Conservation (phyloP, 2,888 invertebrate species). For the Heliconius ethilla region DNA sequence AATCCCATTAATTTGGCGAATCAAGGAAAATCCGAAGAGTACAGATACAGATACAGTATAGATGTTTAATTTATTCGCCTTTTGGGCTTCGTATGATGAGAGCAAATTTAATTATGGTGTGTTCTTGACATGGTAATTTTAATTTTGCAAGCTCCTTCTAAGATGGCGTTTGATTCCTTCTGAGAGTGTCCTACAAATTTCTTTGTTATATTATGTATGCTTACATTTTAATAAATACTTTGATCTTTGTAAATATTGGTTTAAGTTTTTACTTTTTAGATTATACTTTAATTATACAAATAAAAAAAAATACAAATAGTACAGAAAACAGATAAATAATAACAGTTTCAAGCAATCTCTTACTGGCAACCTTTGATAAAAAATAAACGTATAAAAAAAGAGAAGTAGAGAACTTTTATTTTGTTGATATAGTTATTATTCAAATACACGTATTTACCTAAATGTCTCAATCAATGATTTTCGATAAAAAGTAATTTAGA, state of each 20-base stretch:
- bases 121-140: slow-evolving; percentile 53
- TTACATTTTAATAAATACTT: too few relatives aligned
- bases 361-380: too few relatives aligned
- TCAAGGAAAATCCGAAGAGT: slow-evolving; percentile 44
- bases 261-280: too few relatives aligned
- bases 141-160: slow-evolving; percentile 34
- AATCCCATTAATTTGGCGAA: slow-evolving; percentile 23
- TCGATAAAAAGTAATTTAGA: background rate
- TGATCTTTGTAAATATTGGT: too few relatives aligned
- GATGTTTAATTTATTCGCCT: slow-evolving; percentile 54
- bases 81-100: slow-evolving; percentile 53
- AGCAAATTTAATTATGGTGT: slow-evolving; percentile 63
- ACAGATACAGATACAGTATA: slow-evolving; percentile 52
- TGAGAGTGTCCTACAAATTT: background rate
- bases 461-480: background rate
- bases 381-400: too few relatives aligned
- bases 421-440: too few relatives aligned
- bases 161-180: background rate
- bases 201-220: background rate
- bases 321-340: too few relatives aligned
- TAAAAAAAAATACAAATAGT: too few relatives aligned
- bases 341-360: too few relatives aligned
- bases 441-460: background rate
- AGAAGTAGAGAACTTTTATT: too few relatives aligned
- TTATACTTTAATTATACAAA: too few relatives aligned